phyloP scores from a whole-genome alignment of 2,888 invertebrate species.

The Eristalis intricaria region DNA sequence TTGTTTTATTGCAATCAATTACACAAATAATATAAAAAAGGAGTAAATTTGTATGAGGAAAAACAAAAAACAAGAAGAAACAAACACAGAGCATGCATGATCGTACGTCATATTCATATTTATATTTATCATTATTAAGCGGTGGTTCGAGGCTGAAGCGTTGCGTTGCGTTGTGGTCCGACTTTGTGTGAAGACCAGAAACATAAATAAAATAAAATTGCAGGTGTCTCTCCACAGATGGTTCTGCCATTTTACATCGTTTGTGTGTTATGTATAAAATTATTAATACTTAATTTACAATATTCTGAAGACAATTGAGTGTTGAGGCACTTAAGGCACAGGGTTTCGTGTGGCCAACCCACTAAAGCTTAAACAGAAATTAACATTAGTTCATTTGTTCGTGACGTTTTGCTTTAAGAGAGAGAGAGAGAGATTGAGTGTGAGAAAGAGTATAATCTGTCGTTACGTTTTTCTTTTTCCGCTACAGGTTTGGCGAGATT shows the following conservation, averaged over 20 bases:
- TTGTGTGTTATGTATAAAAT: conserved; percentile 41
- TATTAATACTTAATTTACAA: conserved; percentile 54
- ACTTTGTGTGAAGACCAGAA: no score
- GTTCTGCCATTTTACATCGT: conserved; percentile 46
- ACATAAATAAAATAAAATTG: conserved; percentile 21
- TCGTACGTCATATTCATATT: background rate
- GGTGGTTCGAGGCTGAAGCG: conserved; percentile 40
- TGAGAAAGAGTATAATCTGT: background rate
- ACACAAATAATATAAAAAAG: conserved; percentile 25
- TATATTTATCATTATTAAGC: conserved; percentile 29
- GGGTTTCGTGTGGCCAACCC: conserved; percentile 10
- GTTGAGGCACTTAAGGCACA: conserved; percentile 29
- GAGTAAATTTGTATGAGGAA: conserved; percentile 5
- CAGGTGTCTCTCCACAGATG: conserved; percentile 9
- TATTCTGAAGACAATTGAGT: conserved; percentile 40
- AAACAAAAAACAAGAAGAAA: background rate
- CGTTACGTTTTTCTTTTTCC: background rate
- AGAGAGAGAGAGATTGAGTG: background rate
- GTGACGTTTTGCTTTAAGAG: background rate
- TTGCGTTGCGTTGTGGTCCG: background rate
- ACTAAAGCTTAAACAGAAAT: conserved; percentile 26
- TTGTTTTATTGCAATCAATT: conserved; percentile 45
- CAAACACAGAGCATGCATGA: conserved; percentile 25
- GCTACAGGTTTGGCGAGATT: conserved; percentile 4
- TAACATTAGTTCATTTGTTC: conserved; percentile 27